phyloP scores from a whole-genome alignment of 2,888 invertebrate species.

The Margaritifera margaritifera region DNA sequence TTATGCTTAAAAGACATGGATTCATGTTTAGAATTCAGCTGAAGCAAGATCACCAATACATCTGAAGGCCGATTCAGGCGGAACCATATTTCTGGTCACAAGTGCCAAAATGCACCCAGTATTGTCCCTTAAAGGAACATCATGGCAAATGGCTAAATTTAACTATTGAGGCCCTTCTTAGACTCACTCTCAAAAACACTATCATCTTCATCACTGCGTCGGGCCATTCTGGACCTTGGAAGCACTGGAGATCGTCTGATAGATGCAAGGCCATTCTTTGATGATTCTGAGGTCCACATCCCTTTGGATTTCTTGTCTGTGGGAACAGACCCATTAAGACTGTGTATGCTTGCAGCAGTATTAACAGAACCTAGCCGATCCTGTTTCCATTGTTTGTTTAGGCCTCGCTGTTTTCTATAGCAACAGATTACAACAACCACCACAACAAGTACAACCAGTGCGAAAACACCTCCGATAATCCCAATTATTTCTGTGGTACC shows the following conservation, averaged over 20 bases:
- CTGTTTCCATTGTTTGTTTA: constrained; percentile 43
- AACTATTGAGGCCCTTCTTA: background rate
- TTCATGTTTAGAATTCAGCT: too few species aligned
- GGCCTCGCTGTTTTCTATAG: constrained; percentile 43
- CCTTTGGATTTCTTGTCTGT: constrained; percentile 6
- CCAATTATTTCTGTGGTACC: constrained; percentile 45
- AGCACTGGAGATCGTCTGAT: constrained; percentile 41
- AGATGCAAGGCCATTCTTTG: constrained; percentile 37
- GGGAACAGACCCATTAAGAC: constrained; percentile 19
- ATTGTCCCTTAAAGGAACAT: background rate
- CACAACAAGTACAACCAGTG: constrained; percentile 39
- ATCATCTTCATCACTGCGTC: constrained; percentile 25
- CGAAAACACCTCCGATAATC: constrained; percentile 44
- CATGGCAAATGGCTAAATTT: background rate
- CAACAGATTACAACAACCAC: constrained; percentile 43
- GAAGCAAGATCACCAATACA: too few species aligned
- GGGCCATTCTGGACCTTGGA: constrained; percentile 32
- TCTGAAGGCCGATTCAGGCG: too few species aligned
- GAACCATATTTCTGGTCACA: too few species aligned
- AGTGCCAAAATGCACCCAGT: background rate
- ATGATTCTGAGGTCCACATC: constrained; percentile 40
- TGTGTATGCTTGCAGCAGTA: constrained; percentile 38
- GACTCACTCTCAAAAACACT: constrained; percentile 37
- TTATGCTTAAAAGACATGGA: too few species aligned
- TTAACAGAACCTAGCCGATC: constrained; percentile 45